phyloP scores from a whole-genome alignment of 2,888 invertebrate genomes.

The Callinectes sapidus region DNA sequence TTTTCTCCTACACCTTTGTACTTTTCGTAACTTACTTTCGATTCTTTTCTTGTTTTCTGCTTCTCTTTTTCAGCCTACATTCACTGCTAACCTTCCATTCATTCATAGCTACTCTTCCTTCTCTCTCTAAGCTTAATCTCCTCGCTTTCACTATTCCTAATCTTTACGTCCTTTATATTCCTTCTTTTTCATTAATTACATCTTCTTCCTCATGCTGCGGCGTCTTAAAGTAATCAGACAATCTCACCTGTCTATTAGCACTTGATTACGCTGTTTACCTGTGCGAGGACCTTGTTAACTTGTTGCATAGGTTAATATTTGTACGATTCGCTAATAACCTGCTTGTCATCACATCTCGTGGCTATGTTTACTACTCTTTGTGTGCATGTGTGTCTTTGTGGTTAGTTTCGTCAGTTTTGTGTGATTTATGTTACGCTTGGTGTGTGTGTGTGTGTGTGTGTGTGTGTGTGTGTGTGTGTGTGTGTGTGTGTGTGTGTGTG shows the following conservation, averaged over 20 bases:
- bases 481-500: background rate
- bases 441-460: slow-evolving; percentile 1
- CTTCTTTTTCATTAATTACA: background rate
- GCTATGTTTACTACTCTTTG: background rate
- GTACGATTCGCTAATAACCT: background rate
- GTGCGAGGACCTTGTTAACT: background rate
- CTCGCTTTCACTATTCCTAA: background rate
- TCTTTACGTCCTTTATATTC: background rate
- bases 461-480: background rate
- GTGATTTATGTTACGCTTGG: background rate
- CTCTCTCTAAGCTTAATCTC: background rate
- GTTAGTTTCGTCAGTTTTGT: background rate
- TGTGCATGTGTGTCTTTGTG: background rate
- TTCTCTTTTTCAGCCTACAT: too few relatives aligned
- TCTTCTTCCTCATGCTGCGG: background rate
- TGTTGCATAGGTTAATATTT: background rate
- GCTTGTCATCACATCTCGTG: background rate
- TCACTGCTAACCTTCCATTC: too few relatives aligned
- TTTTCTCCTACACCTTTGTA: too few relatives aligned
- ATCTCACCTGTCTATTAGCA: background rate
- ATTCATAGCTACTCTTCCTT: background rate
- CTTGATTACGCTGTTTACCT: background rate
- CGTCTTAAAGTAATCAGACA: background rate
- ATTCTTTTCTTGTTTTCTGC: background rate
- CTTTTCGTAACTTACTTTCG: background rate